Base-by-base conservation (phyloP, 2,888 invertebrate genomes). In the Agrochola circellaris region DNA sequence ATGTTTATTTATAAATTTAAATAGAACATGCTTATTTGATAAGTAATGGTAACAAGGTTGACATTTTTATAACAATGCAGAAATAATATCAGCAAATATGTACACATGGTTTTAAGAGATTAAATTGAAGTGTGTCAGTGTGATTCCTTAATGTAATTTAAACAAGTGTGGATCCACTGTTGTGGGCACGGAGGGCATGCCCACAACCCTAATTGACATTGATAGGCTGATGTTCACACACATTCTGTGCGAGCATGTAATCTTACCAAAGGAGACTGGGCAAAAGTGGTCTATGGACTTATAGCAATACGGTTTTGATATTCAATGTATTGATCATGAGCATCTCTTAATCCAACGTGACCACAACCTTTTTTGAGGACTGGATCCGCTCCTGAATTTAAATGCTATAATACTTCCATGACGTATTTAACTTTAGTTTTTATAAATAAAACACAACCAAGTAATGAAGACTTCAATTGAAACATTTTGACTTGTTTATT, bases 61-160 rank as follows among this genome's bases (percentile, higher is more conserved):
- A 11, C 1, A 9, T 60, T 72, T 56, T 65, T 51, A n/a, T 42
- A 65, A 71, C 23, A 45, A 45, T 61, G 23, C 38, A 66, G 13
- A 77, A 64, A 23, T 72, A 20, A 66, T 34, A 77, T 64, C 56
- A 48, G 30, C 15, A 62, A 79, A 48, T 66, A 66, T 38, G 26
- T 61, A n/a, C 45, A 80, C 6, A 8, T 30, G 23, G 17, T 30
- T 26, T 56, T n/a, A 77, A 17, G 20, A 56, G 48, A 73, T 62
- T 56, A 67, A 34, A 67, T 42, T 38, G 0, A 51, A 30, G 56
- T 26, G 20, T 51, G 48, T 67, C 48, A 74, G 30, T 66, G 34
- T 26, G 38, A 69, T 45, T 54, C 1, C 11, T 15, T 13, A 30
- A 17, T 42, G 20, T 20, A 34, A 34, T 34, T 34, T n/a, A n/a